phyloP scores from a whole-genome alignment of 2,888 invertebrate genomes.

The Drosophila nigritarsus region DNA sequence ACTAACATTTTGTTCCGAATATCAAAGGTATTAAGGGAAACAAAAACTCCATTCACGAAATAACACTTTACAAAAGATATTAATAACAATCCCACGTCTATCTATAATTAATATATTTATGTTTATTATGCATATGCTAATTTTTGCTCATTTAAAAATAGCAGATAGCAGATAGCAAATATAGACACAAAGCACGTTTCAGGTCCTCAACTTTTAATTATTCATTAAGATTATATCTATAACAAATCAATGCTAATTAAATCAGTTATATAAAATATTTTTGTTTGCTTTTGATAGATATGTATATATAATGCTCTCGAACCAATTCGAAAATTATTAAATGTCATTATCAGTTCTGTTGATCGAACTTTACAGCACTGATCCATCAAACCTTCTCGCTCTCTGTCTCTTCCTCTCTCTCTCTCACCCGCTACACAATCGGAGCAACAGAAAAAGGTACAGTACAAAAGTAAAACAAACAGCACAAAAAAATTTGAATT shows the following conservation, averaged over 20 bases:
- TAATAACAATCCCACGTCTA: background rate
- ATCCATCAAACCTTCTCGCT: constrained; percentile 26
- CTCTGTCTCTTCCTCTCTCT: background rate
- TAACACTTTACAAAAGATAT: background rate
- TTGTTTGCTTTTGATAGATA: background rate
- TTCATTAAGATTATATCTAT: background rate
- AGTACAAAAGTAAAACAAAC: constrained; percentile 66
- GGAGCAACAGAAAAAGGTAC: constrained; percentile 56
- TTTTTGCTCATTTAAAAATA: background rate
- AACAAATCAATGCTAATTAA: background rate
- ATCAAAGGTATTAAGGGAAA: background rate
- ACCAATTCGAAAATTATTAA: background rate
- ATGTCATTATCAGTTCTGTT: background rate
- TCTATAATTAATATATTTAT: background rate
- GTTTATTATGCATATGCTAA: background rate
- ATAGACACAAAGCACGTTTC: background rate
- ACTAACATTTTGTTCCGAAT: background rate
- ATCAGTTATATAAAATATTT: background rate
- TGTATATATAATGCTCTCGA: no score
- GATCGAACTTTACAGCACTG: constrained; percentile 13
- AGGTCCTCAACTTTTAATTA: background rate
- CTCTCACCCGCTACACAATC: constrained; percentile 10
- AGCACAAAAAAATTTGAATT: constrained; percentile 69
- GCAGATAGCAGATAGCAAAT: background rate
- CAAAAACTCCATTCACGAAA: background rate